Conservation (phyloP, 2,888 invertebrate species). For the Operophtera brumata region DNA sequence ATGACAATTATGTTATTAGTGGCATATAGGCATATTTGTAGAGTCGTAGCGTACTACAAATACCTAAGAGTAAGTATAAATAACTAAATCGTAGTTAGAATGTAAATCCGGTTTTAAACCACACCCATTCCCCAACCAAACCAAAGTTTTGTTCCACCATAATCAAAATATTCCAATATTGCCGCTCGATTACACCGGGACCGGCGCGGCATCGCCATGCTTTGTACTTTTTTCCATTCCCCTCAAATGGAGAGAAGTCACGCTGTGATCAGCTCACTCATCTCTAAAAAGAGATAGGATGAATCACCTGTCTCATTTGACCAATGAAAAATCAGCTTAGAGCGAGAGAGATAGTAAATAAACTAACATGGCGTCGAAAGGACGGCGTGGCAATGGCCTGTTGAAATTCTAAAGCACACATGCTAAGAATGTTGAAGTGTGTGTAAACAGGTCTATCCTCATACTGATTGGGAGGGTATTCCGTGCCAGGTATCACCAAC, state of each 20-base stretch:
- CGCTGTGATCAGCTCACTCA: constrained; percentile 54
- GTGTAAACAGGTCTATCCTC: constrained; percentile 53
- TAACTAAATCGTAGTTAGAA: neutral
- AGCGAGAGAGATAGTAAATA: constrained; percentile 54
- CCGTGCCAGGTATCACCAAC: constrained; percentile 49
- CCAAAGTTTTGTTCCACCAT: constrained; percentile 39
- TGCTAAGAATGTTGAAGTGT: constrained; percentile 45
- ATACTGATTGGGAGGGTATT: constrained; percentile 54
- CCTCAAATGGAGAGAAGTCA: constrained; percentile 67
- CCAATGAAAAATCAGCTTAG: constrained; percentile 34
- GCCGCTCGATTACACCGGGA: constrained; percentile 39
- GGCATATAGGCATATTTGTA: neutral
- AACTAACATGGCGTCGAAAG: constrained; percentile 72
- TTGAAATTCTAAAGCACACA: constrained; percentile 59
- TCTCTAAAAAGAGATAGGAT: constrained; percentile 51
- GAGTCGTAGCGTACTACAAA: neutral
- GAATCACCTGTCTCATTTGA: constrained; percentile 42
- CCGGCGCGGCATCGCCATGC: constrained; percentile 45
- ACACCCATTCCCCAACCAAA: constrained; percentile 22
- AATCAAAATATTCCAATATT: constrained; percentile 44
- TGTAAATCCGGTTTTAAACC: constrained; percentile 15
- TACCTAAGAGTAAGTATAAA: too few relatives aligned
- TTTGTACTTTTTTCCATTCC: constrained; percentile 62
- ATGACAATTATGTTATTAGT: too few relatives aligned
- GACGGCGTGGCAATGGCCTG: constrained; percentile 53